Evolutionary conservation across 2,113 vertebrate genomes (phyloP).

Genomic region (Oxyruncus cristatus): DNA sequence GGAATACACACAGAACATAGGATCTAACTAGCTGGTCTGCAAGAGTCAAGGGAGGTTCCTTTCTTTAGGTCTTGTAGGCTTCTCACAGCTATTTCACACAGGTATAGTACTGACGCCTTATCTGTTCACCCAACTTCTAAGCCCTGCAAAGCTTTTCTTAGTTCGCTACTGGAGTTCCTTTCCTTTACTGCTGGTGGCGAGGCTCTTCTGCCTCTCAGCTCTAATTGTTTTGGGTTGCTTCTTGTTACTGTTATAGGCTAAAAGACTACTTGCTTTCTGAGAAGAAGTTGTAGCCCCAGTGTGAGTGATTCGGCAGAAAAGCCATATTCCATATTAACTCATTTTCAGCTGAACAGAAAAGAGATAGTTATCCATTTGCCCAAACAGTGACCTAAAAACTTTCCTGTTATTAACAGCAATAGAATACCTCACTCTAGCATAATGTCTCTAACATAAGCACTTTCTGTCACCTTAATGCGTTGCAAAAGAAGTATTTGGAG

Average conservation of each 20-base stretch:
- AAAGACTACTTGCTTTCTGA: background rate
- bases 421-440: background rate
- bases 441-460: background rate
- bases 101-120: background rate
- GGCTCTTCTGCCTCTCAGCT: background rate
- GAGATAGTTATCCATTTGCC: background rate
- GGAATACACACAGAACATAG: background rate
- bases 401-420: background rate
- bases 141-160: background rate
- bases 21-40: background rate
- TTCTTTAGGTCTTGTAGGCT: background rate
- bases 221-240: background rate
- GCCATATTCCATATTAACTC: background rate
- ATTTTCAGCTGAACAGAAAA: background rate
- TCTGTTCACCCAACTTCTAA: background rate
- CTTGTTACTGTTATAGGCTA: background rate
- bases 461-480: background rate
- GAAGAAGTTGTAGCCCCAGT: background rate
- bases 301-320: background rate
- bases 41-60: background rate
- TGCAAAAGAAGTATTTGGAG: background rate
- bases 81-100: background rate
- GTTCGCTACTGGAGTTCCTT: background rate
- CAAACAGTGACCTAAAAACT: background rate
- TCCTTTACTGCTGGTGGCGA: background rate